Evolutionary conservation across 2,888 invertebrate species (phyloP).

Genomic region (Stictocephala bisonia): DNA sequence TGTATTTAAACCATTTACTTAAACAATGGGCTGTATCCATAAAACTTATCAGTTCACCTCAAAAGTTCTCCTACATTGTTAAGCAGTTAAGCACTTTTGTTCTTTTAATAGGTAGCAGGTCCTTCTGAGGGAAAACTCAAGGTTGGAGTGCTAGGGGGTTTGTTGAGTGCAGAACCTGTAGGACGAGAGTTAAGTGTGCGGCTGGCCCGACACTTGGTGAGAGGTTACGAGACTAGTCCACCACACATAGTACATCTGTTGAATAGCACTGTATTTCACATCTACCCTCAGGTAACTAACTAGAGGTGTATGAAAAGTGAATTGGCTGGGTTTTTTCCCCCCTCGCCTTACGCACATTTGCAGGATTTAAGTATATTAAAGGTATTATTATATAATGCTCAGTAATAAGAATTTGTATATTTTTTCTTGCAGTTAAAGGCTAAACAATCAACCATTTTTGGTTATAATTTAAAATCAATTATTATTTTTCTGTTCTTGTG

Average conservation of each 20-base stretch:
- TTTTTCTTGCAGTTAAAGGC: too few relatives aligned
- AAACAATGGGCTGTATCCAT: too few relatives aligned
- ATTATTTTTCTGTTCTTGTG: too few relatives aligned
- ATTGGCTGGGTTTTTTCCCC: neutral
- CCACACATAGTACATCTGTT: conserved; percentile 74
- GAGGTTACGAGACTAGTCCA: conserved; percentile 77
- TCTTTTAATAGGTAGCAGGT: conserved; percentile 79
- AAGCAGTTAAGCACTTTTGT: conserved; percentile 14
- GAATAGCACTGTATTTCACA: conserved; percentile 79
- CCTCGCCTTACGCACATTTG: too few relatives aligned
- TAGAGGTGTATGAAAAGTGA: neutral
- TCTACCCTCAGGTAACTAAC: conserved; percentile 71
- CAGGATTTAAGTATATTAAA: too few relatives aligned
- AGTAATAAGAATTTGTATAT: too few relatives aligned
- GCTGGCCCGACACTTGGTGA: conserved; percentile 83
- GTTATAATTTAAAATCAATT: too few relatives aligned
- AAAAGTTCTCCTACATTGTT: neutral
- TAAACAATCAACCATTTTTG: too few relatives aligned
- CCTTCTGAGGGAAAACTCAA: conserved; percentile 87
- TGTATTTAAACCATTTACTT: too few relatives aligned
- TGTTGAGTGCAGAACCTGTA: conserved; percentile 83
- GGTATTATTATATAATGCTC: too few relatives aligned
- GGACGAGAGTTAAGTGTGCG: conserved; percentile 87
- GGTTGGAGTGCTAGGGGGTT: conserved; percentile 84
- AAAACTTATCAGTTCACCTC: too few relatives aligned